Evolutionary conservation across 2,888 invertebrate genomes (phyloP).

Genomic region (Julus scanicus): DNA sequence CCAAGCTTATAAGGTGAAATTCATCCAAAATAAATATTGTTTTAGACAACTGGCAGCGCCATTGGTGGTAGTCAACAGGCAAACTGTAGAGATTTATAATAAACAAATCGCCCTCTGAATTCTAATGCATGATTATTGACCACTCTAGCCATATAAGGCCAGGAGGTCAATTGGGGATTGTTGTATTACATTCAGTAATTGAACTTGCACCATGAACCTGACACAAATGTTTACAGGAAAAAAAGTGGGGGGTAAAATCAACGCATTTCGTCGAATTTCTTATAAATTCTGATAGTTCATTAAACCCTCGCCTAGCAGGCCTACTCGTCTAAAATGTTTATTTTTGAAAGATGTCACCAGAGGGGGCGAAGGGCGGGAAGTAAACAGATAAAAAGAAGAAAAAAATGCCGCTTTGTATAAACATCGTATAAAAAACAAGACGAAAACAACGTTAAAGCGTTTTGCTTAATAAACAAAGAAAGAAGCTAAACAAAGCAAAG

Average conservation of each 20-base stretch:
- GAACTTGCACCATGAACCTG: neutral
- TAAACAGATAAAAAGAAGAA: neutral
- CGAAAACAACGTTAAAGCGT: neutral
- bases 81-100: too few species aligned
- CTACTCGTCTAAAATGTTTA: neutral
- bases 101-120: neutral
- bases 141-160: neutral
- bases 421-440: neutral
- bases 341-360: constrained; percentile 39
- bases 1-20: too few species aligned
- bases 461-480: constrained; percentile 17
- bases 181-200: neutral
- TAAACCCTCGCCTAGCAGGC: constrained; percentile 15
- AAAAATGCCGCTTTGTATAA: constrained; percentile 19
- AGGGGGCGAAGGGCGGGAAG: constrained; percentile 36
- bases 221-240: neutral
- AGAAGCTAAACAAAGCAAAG: neutral
- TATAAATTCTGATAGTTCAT: neutral
- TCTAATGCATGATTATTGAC: neutral
- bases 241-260: neutral
- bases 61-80: neutral
- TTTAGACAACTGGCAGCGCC: neutral
- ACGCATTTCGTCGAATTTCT: neutral
- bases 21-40: too few species aligned
- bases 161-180: neutral